Conservation (phyloP, 2,797 vertebrate species). For the Uromys caudimaculatus region DNA sequence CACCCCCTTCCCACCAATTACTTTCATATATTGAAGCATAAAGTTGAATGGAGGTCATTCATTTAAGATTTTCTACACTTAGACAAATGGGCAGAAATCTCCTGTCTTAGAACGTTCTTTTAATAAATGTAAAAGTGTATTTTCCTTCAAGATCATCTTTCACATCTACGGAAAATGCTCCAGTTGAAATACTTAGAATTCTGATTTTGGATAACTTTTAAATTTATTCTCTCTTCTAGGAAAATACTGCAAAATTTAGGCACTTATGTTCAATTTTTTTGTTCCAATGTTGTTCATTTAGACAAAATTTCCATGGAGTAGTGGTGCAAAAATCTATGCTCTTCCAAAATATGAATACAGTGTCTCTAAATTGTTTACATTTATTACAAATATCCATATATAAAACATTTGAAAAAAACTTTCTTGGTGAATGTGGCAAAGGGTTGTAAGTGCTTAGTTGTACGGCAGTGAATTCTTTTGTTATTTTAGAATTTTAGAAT, state of each 20-base stretch:
- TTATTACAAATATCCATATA: background rate
- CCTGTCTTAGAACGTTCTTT: background rate
- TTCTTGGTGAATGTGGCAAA: background rate
- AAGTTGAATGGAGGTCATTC: background rate
- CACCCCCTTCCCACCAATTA: background rate
- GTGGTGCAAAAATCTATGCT: background rate
- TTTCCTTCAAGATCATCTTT: slow-evolving; percentile 1
- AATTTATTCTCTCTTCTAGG: slow-evolving; percentile 44
- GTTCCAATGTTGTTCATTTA: slow-evolving; percentile 30
- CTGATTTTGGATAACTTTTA: background rate
- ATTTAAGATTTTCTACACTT: background rate
- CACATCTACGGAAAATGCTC: background rate
- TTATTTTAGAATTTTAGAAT: background rate
- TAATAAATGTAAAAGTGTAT: background rate
- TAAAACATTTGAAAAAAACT: background rate
- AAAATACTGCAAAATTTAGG: slow-evolving; percentile 2
- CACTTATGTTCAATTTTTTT: background rate
- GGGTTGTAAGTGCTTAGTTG: background rate
- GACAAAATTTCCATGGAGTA: background rate
- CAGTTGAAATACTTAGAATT: background rate
- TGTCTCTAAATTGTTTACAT: background rate
- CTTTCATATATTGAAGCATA: background rate
- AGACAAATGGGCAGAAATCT: background rate
- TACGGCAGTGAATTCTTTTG: background rate
- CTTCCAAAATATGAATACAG: background rate